Evolutionary conservation across 2,113 vertebrate species (phyloP), one percentile per base, ranked within the genome.

Genomic region (Saguinus midas): DNA sequence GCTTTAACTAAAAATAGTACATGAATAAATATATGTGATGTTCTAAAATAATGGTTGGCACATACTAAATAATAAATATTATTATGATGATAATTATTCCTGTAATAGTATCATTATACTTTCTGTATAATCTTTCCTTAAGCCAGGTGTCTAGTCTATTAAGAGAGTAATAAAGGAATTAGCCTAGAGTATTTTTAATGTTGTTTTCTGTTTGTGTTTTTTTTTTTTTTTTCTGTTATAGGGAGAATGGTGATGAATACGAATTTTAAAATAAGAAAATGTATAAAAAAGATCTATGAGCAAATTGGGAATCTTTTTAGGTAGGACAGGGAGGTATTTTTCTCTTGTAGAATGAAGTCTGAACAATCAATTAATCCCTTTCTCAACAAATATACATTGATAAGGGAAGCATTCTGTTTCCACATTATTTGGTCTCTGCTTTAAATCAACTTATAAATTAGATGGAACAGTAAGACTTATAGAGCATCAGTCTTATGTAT

Each of bases 211-310:
- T 52, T 40, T 70, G 6, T n/a, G 1, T 5, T 61, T 58, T 79
- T 16, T 48, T 50, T 72, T 55, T n/a, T n/a, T 66, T 66, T 73
- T 73, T n/a, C 50, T 80, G 6, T 73, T 70, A 10, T 13, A 83
- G 11, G 3, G 70, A 78, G 40, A 84, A 92, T 50, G 17, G 25
- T 5, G 1, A 1, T 87, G 40, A 84, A 66, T 48, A 57, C 18
- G 94, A 75, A 58, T 72, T 70, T 80, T 72, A 81, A 87, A 79
- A 48, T 72, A 57, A 78, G 55, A 23, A 91, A 95, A 89, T 9
- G 48, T 3, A n/a, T 68, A 66, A 57, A 82, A 82, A 88, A 8
- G 73, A 20, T 81, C 17, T 50, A 9, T 70, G 37, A 75, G 25
- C 13, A 78, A 93, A 37, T 1, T 78, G 32, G 35, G 2, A 75